Percentiles rank a stretch among this genome's conserved stretches.
Conservation (phyloP, 2,888 invertebrate species). For the Torymus tubicola region DNA sequence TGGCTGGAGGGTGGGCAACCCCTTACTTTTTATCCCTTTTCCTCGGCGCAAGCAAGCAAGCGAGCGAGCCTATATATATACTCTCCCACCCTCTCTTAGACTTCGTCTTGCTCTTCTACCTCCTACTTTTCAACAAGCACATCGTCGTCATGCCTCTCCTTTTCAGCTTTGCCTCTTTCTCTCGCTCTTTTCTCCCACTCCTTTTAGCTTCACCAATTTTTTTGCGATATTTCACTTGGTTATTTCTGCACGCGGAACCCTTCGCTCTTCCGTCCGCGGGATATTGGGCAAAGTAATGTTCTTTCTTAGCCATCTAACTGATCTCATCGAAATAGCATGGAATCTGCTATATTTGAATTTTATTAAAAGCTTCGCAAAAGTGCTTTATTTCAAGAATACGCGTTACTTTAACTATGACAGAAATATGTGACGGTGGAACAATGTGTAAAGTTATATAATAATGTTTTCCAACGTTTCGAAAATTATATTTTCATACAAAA, state of each 20-base stretch:
- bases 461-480: not conserved
- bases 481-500: too few relatives aligned
- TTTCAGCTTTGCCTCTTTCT: conserved; percentile 11
- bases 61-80: conserved; percentile 16
- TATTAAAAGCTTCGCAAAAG: too few relatives aligned
- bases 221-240: conserved; percentile 69
- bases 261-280: conserved; percentile 8
- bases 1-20: conserved; percentile 73
- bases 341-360: too few relatives aligned
- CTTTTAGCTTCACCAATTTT: conserved; percentile 60
- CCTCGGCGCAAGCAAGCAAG: conserved; percentile 7
- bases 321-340: too few relatives aligned
- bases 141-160: not conserved
- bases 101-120: conserved; percentile 14
- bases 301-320: not conserved
- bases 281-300: not conserved
- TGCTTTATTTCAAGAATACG: too few relatives aligned
- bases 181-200: conserved; percentile 39
- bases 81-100: not conserved
- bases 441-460: not conserved
- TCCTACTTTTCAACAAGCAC: conserved; percentile 1
- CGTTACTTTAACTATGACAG: too few relatives aligned
- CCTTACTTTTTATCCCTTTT: conserved; percentile 74
- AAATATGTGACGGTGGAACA: too few relatives aligned
- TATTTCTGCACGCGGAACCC: conserved; percentile 61